Evolutionary conservation across 2,797 vertebrate genomes (phyloP), one percentile per base, ranked within the genome.

Genomic region (Falco cherrug): DNA sequence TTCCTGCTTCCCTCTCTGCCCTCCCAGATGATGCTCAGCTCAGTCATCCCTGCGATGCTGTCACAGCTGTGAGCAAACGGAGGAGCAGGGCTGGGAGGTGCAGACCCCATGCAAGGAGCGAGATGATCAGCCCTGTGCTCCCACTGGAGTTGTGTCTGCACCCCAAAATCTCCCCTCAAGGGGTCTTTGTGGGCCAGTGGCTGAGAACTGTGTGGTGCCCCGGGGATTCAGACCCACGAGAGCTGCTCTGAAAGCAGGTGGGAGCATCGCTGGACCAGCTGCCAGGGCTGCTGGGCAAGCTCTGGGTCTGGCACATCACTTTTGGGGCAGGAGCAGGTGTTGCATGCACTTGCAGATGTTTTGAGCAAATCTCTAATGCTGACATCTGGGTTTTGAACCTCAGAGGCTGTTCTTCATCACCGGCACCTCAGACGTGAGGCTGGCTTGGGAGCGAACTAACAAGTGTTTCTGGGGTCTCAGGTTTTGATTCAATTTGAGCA

Each of bases 291-390:
- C 37, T 10, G 89, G 93, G 64, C 5, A 25, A 56, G 87, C 87
- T 65, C 35, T 0, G 6, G 17, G 70, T 1, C 18, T 6, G 21
- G 6, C 1, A 4, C 2, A 18, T 24, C 0, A 4, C 18, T 93
- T 60, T 10, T 41, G 81, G 90, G 84, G 74, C n/a, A 65, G 86
- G n/a, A 89, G 24, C 84, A 92, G 94, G 10, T 92, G 87, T 87
- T 78, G 2, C 1, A 7, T n/a, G 84, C 33, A 0, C 25, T 84
- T 63, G 51, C 95, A 93, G 70, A 69, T 93, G 93, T 91, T 92
- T 15, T 37, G 25, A 93, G 71, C 51, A 19, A 48, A 76, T 48
- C 70, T 56, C 29, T 43, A 4, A 16, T 2, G 35, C 56, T 93
- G 56, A 39, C 93, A 89, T 67, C 75, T 94, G 94, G 56, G 59